Percentiles rank a stretch among this genome's conserved stretches.
These are phyloP conservation scores for Drosophila anomalipes DNA, from an alignment of 2,888 invertebrate species.

Conservation along the genomic window DNA sequence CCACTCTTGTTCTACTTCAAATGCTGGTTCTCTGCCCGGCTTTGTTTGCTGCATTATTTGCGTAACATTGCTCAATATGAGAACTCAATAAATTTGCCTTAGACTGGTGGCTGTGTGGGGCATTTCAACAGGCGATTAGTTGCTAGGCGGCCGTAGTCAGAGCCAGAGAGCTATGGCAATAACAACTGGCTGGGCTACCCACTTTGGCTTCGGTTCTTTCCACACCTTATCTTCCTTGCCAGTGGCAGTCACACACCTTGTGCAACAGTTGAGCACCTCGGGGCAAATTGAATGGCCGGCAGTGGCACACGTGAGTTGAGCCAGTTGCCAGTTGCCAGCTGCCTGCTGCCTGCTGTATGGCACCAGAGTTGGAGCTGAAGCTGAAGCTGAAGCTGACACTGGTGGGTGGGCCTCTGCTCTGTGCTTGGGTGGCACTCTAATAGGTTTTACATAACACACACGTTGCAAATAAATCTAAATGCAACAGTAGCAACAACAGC, in stretches of 20 bases:
- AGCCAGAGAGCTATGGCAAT: background rate
- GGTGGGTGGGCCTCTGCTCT: conserved; percentile 2
- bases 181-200: conserved; percentile 16
- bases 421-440: conserved; percentile 55
- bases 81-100: conserved; percentile 78
- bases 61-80: conserved; percentile 76
- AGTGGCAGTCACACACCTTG: conserved; percentile 31
- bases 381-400: conserved; percentile 6
- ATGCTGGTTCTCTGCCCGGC: conserved; percentile 18
- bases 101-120: conserved; percentile 57
- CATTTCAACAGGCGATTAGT: conserved; percentile 80
- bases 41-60: conserved; percentile 68
- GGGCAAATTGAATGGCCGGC: conserved; percentile 55
- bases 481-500: conserved; percentile 53
- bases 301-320: conserved; percentile 44
- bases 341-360: conserved; percentile 21
- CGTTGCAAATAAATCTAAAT: conserved; percentile 79
- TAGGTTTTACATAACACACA: conserved; percentile 77
- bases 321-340: conserved; percentile 24
- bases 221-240: background rate
- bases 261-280: conserved; percentile 67
- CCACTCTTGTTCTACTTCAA: conserved; percentile 15
- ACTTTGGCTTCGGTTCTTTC: background rate
- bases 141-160: conserved; percentile 52
- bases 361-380: background rate